Base-by-base conservation (phyloP, 2,797 vertebrate genomes). In the Acrossocheilus wenchowensis region DNA sequence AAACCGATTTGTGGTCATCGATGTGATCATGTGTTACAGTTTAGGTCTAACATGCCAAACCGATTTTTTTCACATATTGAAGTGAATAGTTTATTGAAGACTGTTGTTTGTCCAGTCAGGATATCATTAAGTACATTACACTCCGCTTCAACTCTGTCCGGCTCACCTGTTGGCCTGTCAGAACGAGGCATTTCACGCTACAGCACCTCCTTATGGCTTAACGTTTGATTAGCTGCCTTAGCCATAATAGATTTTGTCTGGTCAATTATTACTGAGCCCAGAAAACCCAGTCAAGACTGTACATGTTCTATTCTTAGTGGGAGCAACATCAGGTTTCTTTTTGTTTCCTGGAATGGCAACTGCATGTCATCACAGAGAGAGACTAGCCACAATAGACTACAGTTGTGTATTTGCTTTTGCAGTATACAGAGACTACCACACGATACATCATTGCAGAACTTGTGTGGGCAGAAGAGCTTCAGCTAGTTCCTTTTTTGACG, bases 191-290 rank as follows among this genome's bases (percentile, higher is more conserved):
- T 80, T 87, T 87, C 72, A 90, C 36, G 86, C 80, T 84, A 87
- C 72, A 78, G 64, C 43, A 57, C 77, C 45, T 87, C 81, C 69
- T 77, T 66, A 83, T 82, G 78, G 50, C 73, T 68, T 72, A 62
- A 68, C 85, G 71, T 83, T 83, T 62, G 74, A 84, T 89, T 77
- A 72, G 64, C 83, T 30, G 48, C 83, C 54, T 3, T 43, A 26
- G 34, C 73, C 15, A 6, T 87, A 87, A 88, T 84, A 39, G 50
- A 48, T 89, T 87, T 84, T 69, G 81, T 89, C 87, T 78, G 81
- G 81, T 90, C 86, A 87, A 79, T 89, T 86, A 90, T 80, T 85
- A 81, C 86, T 81, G 62, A 86, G 81, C n/a, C 52, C 77, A 78
- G 41, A 81, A 82, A 30, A 78, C 45, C 80, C 64, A 82, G 54